These are phyloP conservation scores for Melanophora roralis DNA, from an alignment of 2,888 invertebrate genomes.

Conservation along the genomic window DNA sequence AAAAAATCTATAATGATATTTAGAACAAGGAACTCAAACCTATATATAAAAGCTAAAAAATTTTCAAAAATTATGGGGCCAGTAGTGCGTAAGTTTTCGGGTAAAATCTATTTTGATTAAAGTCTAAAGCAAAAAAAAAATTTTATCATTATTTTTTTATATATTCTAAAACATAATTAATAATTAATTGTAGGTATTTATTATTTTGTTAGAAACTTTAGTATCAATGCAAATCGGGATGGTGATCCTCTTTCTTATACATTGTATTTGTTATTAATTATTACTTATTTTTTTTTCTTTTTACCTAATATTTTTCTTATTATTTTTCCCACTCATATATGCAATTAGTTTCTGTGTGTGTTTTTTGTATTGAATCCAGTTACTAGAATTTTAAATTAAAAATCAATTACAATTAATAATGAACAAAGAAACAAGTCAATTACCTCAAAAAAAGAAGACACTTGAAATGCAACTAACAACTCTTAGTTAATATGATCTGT, in stretches of 20 bases:
- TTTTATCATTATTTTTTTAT: no score
- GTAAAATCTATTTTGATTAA: slow-evolving; percentile 77
- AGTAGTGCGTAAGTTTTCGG: slow-evolving; percentile 78
- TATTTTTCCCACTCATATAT: background rate
- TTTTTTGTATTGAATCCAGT: slow-evolving; percentile 62
- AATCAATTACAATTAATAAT: slow-evolving; percentile 19
- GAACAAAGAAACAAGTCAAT: slow-evolving; percentile 54
- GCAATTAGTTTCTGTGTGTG: slow-evolving; percentile 56
- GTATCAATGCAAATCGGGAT: slow-evolving; percentile 45
- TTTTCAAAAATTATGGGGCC: slow-evolving; percentile 73
- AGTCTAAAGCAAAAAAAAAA: slow-evolving; percentile 61
- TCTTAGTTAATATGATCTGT: slow-evolving; percentile 29
- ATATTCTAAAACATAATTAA: slow-evolving; percentile 1
- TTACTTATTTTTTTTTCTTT: background rate
- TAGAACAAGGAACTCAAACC: slow-evolving; percentile 29
- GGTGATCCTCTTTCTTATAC: slow-evolving; percentile 12
- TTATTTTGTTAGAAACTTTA: slow-evolving; percentile 5
- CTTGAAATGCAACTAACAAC: slow-evolving; percentile 46
- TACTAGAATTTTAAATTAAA: slow-evolving; percentile 44
- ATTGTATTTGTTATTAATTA: background rate
- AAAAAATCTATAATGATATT: slow-evolving; percentile 39
- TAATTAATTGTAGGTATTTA: background rate
- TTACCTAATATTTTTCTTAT: background rate
- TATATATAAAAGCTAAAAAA: slow-evolving; percentile 48
- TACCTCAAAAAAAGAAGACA: slow-evolving; percentile 63